Evolutionary conservation across 2,888 invertebrate species (phyloP), one percentile per base, ranked within the genome.

Genomic region (Dioctria linearis): DNA sequence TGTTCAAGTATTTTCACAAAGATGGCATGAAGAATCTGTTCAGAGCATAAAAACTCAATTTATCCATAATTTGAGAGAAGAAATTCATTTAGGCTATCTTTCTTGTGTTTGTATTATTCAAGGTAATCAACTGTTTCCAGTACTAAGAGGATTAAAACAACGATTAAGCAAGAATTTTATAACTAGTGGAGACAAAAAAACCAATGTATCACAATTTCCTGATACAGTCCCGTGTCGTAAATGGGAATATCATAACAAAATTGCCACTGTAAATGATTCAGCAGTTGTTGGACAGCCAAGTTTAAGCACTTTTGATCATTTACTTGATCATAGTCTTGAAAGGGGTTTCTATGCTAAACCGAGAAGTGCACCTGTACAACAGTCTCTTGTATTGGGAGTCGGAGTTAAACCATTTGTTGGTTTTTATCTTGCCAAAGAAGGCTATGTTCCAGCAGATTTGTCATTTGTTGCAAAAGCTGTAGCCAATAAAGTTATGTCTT

Each of bases 381-480:
- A 93, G 82, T 93, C 93, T 37, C 90, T 96, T 71, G 93, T 96
- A 54, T 87, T 96, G 61, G 94, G 94, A 8, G 93, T 93, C 6
- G 98, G 98, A 0, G 91, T 92, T 5, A 93, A 94, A 81, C 98
- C 98, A 0, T 98, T 94, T 88, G 87, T 96, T 81, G 96, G 95
- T 2, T 97, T 96, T 88, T 97, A 96, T 88, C 95, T 95, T 88
- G 96, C 96, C 5, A 90, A 96, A 78, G 98, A 98, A 91, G 97
- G 97, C 39, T 94, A 94, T 78, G 91, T 94, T 25, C 94, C 94
- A 46, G 95, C 95, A 0, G 92, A 95, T 11, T 90, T 98, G 11
- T 94, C 95, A 75, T 97, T 98, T 87, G 96, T 98, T n/a, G 97
- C 97, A 0, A 94, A 95, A 87, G 97, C 96, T 78, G 95, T 98